Base-by-base conservation (phyloP, 2,888 invertebrate genomes). In the Tenthredo notha region DNA sequence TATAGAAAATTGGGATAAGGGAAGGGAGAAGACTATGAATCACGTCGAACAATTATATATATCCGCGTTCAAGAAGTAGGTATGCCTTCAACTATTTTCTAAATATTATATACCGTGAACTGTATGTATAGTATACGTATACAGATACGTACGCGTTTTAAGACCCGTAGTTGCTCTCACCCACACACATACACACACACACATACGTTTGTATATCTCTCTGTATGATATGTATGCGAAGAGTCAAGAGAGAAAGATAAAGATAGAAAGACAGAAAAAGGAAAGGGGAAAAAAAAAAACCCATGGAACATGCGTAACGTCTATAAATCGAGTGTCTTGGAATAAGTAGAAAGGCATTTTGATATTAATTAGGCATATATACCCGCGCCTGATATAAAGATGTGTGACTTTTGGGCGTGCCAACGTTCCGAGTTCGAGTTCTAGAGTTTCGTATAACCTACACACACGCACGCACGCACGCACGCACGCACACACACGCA, bases 401-500 rank as follows among this genome's bases (percentile, higher is more conserved):
- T 67, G 83, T 67, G 83, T 83, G 43, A 83, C 43, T 83, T 83
- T 83, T 47, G 83, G 83, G 83, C 83, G 83, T 83, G 83, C 67
- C 83, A 83, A 67, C 29, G 61, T 61, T 61, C 33, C 12, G 67
- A 67, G 33, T 33, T 67, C 67, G 33, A 33, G 67, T 67, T 67
- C 54, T 67, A 33, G 18, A 67, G 33, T 29, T 33, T 67, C 33
- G 33, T 61, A 25, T 54, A 54, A n/a, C 21, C n/a, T 61, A 61
- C 21, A 61, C 61, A 10, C 10, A 61, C 25, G 12, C 25, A 2
- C n/a, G 1, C 58, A 58, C 10, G 9, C 10, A 58, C 10, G 9
- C 10, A 58, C 10, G 21, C n/a, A 1, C 58, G 21, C 9, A n/a
- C 21, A 58, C 29, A 33, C 29, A 33, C 21, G n/a, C n/a, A 9